Conservation (phyloP, 2,888 invertebrate genomes). For the Lithophane leautieri region DNA sequence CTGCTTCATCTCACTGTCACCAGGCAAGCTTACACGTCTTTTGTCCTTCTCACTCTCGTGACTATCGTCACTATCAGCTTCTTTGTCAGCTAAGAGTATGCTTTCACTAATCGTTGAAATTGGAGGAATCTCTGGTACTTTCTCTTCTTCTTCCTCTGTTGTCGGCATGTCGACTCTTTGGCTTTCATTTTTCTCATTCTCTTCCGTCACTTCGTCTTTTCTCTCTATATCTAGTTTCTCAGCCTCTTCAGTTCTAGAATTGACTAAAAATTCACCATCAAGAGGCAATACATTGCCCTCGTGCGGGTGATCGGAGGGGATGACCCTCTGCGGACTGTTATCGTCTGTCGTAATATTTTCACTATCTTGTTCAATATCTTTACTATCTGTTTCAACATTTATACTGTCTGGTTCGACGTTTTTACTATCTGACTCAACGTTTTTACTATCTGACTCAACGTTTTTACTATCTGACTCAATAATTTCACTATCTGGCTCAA, state of each 20-base stretch:
- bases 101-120: conserved; percentile 94
- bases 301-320: conserved; percentile 82
- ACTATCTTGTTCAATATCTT: conserved; percentile 73
- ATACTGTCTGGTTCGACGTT: conserved; percentile 49
- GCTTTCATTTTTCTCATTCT: conserved; percentile 83
- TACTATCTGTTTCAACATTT: conserved; percentile 44
- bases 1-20: conserved; percentile 87
- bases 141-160: conserved; percentile 81
- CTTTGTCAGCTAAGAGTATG: conserved; percentile 89
- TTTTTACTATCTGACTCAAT: conserved; percentile 73
- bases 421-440: conserved; percentile 72
- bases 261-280: conserved; percentile 86
- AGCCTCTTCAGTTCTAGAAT: conserved; percentile 76
- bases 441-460: conserved; percentile 48
- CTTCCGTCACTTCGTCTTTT: conserved; percentile 73
- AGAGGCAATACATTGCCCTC: conserved; percentile 86
- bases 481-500: conserved; percentile 50
- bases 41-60: conserved; percentile 87
- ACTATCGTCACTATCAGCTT: conserved; percentile 80
- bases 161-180: conserved; percentile 76
- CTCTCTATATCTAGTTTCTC: conserved; percentile 71
- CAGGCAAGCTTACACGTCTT: conserved; percentile 92
- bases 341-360: conserved; percentile 56
- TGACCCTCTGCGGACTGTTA: conserved; percentile 78
- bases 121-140: conserved; percentile 91